Conservation (phyloP, 2,888 invertebrate genomes). For the Pristionchus exspectatus region DNA sequence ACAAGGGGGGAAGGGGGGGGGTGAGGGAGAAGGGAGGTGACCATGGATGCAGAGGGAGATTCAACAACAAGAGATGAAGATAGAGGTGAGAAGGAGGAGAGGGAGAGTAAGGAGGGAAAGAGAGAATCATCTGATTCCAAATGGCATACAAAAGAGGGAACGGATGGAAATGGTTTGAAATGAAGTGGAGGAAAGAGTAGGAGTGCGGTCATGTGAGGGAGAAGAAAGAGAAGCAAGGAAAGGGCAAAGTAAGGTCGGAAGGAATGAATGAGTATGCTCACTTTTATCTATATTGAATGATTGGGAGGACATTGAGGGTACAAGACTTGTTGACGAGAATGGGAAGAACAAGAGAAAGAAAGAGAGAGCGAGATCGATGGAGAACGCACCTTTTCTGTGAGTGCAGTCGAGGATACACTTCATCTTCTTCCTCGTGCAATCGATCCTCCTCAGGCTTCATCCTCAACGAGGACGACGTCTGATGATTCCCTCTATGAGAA, state of each 20-base stretch:
- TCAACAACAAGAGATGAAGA: constrained; percentile 9
- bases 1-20: neutral
- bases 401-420: constrained; percentile 47
- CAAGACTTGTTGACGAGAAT: constrained; percentile 41
- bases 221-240: constrained; percentile 23
- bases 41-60: neutral
- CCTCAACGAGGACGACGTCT: constrained; percentile 22
- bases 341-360: constrained; percentile 28
- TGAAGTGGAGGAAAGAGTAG: neutral
- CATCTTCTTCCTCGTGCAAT: constrained; percentile 44
- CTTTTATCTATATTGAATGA: constrained; percentile 41
- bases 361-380: constrained; percentile 10
- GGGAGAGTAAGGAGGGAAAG: neutral
- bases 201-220: constrained; percentile 6
- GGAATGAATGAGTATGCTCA: constrained; percentile 7
- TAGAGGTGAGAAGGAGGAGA: neutral
- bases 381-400: constrained; percentile 24
- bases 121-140: neutral
- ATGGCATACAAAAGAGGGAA: neutral
- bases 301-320: neutral
- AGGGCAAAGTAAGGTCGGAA: neutral
- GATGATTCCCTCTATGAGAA: no score
- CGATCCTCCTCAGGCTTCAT: constrained; percentile 33
- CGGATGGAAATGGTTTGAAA: neutral
- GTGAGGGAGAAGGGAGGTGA: constrained; percentile 28